These are phyloP conservation scores for Eristalis arbustorum DNA, from an alignment of 2,888 invertebrate genomes.

Conservation along the genomic window DNA sequence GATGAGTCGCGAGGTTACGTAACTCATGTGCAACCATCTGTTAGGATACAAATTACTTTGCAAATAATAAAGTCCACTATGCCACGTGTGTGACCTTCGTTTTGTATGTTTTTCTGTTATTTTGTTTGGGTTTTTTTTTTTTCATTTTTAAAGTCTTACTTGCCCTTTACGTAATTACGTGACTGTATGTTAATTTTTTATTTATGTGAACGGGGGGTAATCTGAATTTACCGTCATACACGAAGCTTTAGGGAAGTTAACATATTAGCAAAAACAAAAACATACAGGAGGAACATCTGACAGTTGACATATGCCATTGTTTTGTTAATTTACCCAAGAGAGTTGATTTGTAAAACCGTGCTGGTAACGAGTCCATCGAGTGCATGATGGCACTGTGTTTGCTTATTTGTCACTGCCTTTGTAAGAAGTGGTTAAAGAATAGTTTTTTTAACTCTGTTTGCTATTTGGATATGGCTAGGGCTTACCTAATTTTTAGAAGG, in stretches of 20 bases:
- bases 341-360: neutral
- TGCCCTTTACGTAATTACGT: neutral
- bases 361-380: neutral
- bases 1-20: neutral
- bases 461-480: neutral
- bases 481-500: neutral
- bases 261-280: neutral
- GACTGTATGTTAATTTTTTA: neutral
- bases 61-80: neutral
- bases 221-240: neutral
- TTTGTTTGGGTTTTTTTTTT: neutral
- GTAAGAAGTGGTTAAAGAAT: neutral
- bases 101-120: neutral
- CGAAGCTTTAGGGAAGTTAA: neutral
- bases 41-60: neutral
- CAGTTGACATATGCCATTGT: neutral
- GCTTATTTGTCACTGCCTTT: neutral
- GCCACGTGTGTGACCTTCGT: neutral
- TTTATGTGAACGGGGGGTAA: neutral
- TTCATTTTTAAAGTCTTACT: neutral
- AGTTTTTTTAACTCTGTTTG: neutral
- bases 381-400: neutral
- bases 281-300: neutral
- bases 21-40: conserved; percentile 3
- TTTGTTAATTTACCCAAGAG: neutral